Evolutionary conservation across 2,113 vertebrate genomes (phyloP).

Genomic region (Panthera tigris): DNA sequence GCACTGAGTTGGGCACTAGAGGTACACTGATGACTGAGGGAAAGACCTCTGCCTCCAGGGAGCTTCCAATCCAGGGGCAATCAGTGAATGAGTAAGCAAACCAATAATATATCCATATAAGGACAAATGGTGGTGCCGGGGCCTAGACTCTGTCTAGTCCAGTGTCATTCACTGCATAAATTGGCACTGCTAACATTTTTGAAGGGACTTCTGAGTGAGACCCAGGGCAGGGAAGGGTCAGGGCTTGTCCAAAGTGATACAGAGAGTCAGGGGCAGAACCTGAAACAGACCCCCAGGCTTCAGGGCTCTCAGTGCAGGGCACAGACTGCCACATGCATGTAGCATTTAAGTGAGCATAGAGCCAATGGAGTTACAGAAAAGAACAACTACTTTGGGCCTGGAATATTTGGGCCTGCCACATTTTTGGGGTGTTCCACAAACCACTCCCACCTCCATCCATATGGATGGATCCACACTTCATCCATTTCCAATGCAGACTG

Average conservation of each 20-base stretch:
- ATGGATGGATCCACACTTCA: not conserved
- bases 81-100: not conserved
- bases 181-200: not conserved
- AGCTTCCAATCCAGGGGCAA: not conserved
- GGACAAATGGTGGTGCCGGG: not conserved
- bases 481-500: constrained; percentile 35
- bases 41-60: not conserved
- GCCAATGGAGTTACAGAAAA: not conserved
- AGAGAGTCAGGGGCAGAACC: not conserved
- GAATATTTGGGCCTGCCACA: not conserved
- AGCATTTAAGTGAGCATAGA: not conserved
- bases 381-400: not conserved
- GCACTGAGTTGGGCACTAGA: not conserved
- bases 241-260: not conserved
- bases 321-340: not conserved
- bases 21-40: not conserved
- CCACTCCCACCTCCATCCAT: not conserved
- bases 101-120: not conserved
- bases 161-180: not conserved
- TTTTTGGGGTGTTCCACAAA: constrained; percentile 1
- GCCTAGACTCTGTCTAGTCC: not conserved
- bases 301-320: not conserved
- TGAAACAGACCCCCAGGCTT: not conserved
- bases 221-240: not conserved
- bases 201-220: not conserved